Evolutionary conservation across 2,113 vertebrate genomes (phyloP), one percentile per base, ranked within the genome.

Genomic region (Oplegnathus fasciatus): DNA sequence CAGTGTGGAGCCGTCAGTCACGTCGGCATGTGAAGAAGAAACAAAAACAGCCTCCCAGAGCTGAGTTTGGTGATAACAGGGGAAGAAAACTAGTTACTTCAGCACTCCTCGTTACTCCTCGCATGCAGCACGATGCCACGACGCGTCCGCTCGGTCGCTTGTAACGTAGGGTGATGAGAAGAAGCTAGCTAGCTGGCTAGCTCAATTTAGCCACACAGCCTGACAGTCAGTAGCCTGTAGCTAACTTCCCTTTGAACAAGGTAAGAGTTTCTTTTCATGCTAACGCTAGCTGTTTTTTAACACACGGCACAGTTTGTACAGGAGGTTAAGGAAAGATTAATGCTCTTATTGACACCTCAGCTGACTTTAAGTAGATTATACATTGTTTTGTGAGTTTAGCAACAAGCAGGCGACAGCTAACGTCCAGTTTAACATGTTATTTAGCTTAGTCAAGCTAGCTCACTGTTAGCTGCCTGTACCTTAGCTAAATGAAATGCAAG

Each of bases 141-240:
- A 42, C 37, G 17, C 34, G 37, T 50, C 44, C 2, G 30, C 5
- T 2, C 3, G 5, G 13, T 46, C 62, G 8, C 46, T 30, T 62
- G 26, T 52, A 75, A 80, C 55, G 28, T 32, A 18, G 74, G 57
- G 2, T 61, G 76, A 75, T 30, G 54, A 77, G 48, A 54, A 44
- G 61, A 75, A 44, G 71, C 70, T 70, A 75, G 48, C 71, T 85
- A 68, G 62, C 65, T 26, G 64, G 87, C 70, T 89, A 88, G 81
- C 80, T 69, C 40, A 13, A 9, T 26, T 71, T 65, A 83, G 61
- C 84, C 44, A n/a, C 65, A n/a, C 40, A 60, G 20, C 5, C 37
- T 85, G 65, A 68, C 76, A 82, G 62, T 55, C 71, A 42, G 10
- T 60, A 80, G 71, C 83, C 68, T 55, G 46, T 34, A 69, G 86